Percentiles rank a stretch among this genome's conserved stretches.
Evolutionary conservation across 2,113 vertebrate species (phyloP).

Genomic region (Columbina picui): DNA sequence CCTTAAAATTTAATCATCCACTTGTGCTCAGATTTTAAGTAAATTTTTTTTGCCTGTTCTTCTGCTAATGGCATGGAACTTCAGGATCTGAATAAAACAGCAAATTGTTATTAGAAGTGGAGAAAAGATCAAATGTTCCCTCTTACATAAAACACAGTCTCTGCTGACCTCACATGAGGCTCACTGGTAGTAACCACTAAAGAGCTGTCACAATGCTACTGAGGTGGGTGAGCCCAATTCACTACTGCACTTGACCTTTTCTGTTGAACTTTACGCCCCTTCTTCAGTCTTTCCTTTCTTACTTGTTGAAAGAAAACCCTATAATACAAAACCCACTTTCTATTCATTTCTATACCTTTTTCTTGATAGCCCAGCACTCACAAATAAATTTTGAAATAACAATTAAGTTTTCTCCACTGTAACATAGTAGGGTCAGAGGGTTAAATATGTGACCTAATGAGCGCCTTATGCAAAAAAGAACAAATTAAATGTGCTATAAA

Average conservation of each 20-base stretch:
- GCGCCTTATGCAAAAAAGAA: neutral
- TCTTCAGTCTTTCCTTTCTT: neutral
- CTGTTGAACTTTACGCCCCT: neutral
- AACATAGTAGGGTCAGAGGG: neutral
- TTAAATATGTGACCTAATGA: neutral
- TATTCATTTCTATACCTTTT: neutral
- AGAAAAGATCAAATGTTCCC: neutral
- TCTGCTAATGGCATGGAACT: neutral
- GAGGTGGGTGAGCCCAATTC: neutral
- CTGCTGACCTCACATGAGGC: neutral
- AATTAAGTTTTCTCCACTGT: neutral
- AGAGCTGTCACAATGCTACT: neutral
- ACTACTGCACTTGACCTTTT: neutral
- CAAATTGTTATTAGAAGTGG: neutral
- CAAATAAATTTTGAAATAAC: neutral
- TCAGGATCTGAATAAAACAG: slow-evolving; percentile 7
- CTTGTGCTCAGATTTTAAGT: neutral
- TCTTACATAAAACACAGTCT: neutral
- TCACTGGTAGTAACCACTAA: neutral
- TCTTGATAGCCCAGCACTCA: neutral
- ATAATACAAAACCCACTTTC: neutral
- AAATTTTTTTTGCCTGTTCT: neutral
- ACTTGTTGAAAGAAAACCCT: neutral
- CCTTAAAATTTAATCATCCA: neutral
- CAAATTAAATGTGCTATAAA: neutral